Base-by-base conservation (phyloP, 2,797 vertebrate genomes). In the Tympanoctomys barrerae region DNA sequence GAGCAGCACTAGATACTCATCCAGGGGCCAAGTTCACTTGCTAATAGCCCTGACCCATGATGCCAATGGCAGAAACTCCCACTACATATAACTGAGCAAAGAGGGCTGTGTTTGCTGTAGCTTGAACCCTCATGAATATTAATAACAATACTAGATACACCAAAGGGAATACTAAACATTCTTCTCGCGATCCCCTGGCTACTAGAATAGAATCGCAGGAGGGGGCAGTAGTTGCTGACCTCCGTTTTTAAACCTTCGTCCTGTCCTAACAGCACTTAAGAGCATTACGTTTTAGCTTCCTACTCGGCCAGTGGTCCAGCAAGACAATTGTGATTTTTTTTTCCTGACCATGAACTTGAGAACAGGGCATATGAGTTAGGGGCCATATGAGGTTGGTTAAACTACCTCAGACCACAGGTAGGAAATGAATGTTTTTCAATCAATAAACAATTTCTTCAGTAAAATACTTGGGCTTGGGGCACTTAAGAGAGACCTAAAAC, bases 71-170 rank as follows among this genome's bases (percentile, higher is more conserved):
- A 97, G 90, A 92, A 94, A n/a, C 36, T 61, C 96, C 83, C 21
- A 31, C 42, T 64, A 85, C 70, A 96, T 90, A 26, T 71, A 80
- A 86, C 92, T 79, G 24, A 94, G 18, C 52, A 95, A 39, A 71
- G 33, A 92, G 70, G 24, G 31, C 31, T 52, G 1, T 11, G 26
- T 97, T 84, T 75, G 0, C 46, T 62, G 6, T 33, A 87, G 77
- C 77, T 82, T 42, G 49, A 46, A 13, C 85, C 70, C 42, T n/a
- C 95, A 77, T 85, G 96, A 31, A 94, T 39, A 81, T 89, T 97
- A 95, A 96, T 77, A 36, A 96, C 97, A 97, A 93, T 77, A 83
- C 78, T 77, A 94, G 92, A 2, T 87, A 79, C 26, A n/a, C 95
- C 64, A 89, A 83, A 92, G 84, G 75, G 81, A 93, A 92, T 86